A percentile compares a stretch with the other conserved stretches of the same genome.
phyloP scores from a whole-genome alignment of 2,113 vertebrate species.

The Gracilinanus agilis region DNA sequence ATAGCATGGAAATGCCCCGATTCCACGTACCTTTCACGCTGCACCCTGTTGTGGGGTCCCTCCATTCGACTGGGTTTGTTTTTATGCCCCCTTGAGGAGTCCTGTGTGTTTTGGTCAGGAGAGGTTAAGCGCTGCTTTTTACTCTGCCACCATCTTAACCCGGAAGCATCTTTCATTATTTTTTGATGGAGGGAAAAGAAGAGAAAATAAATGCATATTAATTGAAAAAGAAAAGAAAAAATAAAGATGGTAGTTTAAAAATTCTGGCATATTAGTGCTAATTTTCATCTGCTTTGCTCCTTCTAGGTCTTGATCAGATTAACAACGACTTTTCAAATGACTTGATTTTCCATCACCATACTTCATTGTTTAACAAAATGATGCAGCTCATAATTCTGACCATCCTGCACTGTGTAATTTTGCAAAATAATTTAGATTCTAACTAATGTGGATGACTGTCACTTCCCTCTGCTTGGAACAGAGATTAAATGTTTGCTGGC shows the following conservation, averaged over 20 bases:
- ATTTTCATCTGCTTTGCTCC: neutral
- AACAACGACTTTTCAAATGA: neutral
- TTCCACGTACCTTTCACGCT: too few species aligned
- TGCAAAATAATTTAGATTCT: neutral
- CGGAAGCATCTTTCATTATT: neutral
- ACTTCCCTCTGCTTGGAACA: neutral
- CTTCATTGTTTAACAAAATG: neutral
- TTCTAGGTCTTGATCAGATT: neutral
- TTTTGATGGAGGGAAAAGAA: neutral
- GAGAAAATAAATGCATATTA: neutral
- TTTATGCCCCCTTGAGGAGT: too few species aligned
- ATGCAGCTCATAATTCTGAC: neutral
- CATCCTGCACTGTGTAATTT: neutral
- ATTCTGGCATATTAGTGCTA: neutral
- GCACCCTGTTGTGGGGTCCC: too few species aligned
- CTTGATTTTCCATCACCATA: neutral
- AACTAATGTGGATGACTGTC: neutral
- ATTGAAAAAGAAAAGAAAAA: neutral
- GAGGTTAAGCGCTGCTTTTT: too few species aligned
- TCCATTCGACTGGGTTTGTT: too few species aligned
- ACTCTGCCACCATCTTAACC: too few species aligned
- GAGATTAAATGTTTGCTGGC: neutral
- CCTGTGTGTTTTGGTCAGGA: too few species aligned
- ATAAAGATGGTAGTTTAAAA: neutral
- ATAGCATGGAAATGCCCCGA: too few species aligned